Evolutionary conservation across 2,797 vertebrate genomes (phyloP).

Genomic region (Amphiprion clarkii): DNA sequence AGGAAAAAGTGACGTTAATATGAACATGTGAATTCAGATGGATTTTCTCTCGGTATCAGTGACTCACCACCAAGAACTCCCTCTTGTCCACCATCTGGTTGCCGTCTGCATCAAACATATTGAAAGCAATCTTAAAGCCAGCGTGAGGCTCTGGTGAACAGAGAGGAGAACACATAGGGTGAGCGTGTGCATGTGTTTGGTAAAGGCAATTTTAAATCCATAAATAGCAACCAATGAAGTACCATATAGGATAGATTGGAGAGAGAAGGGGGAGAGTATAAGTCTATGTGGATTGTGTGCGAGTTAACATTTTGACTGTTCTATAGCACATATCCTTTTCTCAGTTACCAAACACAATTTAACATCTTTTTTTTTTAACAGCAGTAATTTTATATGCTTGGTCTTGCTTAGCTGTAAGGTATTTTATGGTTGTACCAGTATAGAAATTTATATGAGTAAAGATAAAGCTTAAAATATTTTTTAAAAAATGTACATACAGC

Average conservation of each 20-base stretch:
- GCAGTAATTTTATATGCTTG: too few species aligned
- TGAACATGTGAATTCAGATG: slow-evolving; percentile 21
- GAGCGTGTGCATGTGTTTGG: slow-evolving; percentile 49
- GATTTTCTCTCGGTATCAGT: slow-evolving; percentile 40
- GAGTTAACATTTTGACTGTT: not conserved
- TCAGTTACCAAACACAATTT: not conserved
- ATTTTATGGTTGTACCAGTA: too few species aligned
- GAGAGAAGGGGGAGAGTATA: slow-evolving; percentile 2
- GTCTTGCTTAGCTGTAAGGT: too few species aligned
- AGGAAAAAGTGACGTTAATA: slow-evolving; percentile 19
- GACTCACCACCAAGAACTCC: slow-evolving; percentile 98
- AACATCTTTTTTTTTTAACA: not conserved
- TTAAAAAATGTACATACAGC: too few species aligned
- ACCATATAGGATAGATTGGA: slow-evolving; percentile 16
- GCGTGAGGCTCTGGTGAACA: slow-evolving; percentile 94
- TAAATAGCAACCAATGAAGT: slow-evolving; percentile 40
- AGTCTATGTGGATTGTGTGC: not conserved
- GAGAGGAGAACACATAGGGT: slow-evolving; percentile 69
- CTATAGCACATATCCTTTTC: not conserved
- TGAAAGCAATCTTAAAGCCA: slow-evolving; percentile 99
- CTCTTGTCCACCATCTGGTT: slow-evolving; percentile 99
- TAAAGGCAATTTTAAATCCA: slow-evolving; percentile 51
- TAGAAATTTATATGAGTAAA: too few species aligned
- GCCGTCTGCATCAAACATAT: slow-evolving; percentile 99
- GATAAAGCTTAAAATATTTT: too few species aligned